Evolutionary conservation across 23 tunicate genomes (phyloP), one percentile per base, ranked within the genome.

Genomic region (Ciona savignyi): DNA sequence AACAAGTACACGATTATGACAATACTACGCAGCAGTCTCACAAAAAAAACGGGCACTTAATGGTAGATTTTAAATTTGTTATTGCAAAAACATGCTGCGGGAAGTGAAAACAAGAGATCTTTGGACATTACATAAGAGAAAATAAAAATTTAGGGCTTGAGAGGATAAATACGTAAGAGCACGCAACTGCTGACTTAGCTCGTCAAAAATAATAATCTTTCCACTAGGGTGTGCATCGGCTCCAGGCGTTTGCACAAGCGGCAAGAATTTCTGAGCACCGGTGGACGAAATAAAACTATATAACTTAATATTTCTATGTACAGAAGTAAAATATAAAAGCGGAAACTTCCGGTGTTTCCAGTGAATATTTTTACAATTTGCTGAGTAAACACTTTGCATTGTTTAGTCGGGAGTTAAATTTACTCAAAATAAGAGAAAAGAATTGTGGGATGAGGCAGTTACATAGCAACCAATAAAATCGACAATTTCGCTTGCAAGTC

Each of bases 1-100:
- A 31, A 31, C 51, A 74, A 23, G 25, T 27, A 65, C 69, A 62
- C 73, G 27, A 81, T 72, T 29, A 79, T 65, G 78, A 72, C 78
- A 63, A 35, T n/a, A n/a, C n/a, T n/a, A n/a, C 65, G 25, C 35
- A 20, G 25, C 33, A 28, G 25, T n/a, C 9, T 3, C 23, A 1
- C 35, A 67, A 27, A 74, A 60, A 74, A 27, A 60, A n/a, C n/a
- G 28, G 67, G 28, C 26, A 63, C 26, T 25, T n/a, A n/a, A n/a
- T n/a, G n/a, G n/a, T n/a, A n/a, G n/a, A n/a, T n/a, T n/a, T n/a
- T n/a, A n/a, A n/a, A n/a, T n/a, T n/a, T n/a, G n/a, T n/a, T n/a
- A n/a, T n/a, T n/a, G n/a, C n/a, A n/a, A n/a, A n/a, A n/a, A n/a
- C n/a, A n/a, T n/a, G n/a, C n/a, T n/a, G n/a, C n/a, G n/a, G n/a